phyloP scores from a whole-genome alignment of 2,797 vertebrate genomes.

The Emydoidea blandingii region DNA sequence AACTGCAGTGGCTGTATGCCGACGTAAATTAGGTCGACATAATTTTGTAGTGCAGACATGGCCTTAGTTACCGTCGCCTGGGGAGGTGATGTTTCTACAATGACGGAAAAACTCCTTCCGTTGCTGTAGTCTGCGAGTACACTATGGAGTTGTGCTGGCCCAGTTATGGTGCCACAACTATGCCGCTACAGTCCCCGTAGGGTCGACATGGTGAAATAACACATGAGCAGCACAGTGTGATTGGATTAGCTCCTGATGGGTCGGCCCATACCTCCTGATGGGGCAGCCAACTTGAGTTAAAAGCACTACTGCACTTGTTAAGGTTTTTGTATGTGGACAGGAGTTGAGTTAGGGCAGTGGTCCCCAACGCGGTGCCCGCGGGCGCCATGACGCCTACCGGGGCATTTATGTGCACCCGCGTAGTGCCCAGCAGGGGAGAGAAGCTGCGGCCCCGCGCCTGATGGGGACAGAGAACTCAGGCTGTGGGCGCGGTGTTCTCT shows the following conservation, averaged over 20 bases:
- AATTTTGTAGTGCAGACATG: neutral
- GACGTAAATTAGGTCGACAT: neutral
- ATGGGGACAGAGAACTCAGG: too few species aligned
- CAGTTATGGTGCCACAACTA: neutral
- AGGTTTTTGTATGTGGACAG: neutral
- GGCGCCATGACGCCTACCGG: too few species aligned
- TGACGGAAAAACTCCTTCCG: neutral
- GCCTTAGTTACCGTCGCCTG: neutral
- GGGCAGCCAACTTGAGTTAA: neutral
- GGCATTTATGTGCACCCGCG: too few species aligned
- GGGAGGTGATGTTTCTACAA: neutral
- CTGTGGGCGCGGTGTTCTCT: too few species aligned
- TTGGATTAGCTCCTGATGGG: neutral
- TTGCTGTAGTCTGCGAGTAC: neutral
- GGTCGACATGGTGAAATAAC: neutral
- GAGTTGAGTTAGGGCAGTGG: neutral
- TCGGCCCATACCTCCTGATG: neutral
- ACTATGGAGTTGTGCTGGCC: neutral
- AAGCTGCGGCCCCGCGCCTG: too few species aligned
- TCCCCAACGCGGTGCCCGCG: too few species aligned
- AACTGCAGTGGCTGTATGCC: neutral
- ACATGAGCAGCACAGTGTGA: neutral
- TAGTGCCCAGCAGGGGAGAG: too few species aligned
- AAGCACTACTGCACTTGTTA: neutral
- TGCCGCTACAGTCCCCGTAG: neutral